Evolutionary conservation across 2,113 vertebrate genomes (phyloP).

Genomic region (Hiodon tergisus): DNA sequence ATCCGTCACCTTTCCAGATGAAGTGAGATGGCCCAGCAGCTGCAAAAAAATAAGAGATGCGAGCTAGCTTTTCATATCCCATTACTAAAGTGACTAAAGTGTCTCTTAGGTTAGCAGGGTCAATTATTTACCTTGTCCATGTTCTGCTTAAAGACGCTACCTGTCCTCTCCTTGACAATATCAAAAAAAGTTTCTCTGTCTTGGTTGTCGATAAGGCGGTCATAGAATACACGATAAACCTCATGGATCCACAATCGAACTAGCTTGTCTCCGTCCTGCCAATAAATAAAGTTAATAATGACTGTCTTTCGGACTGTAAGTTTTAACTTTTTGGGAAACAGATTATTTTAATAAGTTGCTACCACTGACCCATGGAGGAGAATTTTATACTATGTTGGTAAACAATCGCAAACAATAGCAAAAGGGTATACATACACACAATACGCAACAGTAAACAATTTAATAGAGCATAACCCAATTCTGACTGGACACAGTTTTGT

Average conservation of each 20-base stretch:
- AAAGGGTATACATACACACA: no score
- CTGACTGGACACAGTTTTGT: no score
- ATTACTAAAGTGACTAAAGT: neutral
- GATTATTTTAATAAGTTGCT: neutral
- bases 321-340: no score
- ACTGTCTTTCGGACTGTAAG: neutral
- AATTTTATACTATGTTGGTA: neutral
- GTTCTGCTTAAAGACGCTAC: slow-evolving; percentile 70
- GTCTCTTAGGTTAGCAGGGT: neutral
- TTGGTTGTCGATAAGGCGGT: slow-evolving; percentile 74
- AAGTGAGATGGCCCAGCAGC: slow-evolving; percentile 76
- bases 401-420: no score
- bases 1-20: slow-evolving; percentile 68
- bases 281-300: slow-evolving; percentile 9
- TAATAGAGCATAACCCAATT: no score
- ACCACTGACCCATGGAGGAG: neutral
- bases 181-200: slow-evolving; percentile 79
- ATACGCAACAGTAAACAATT: no score
- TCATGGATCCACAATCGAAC: slow-evolving; percentile 92
- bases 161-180: slow-evolving; percentile 74
- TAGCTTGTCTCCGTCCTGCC: slow-evolving; percentile 79
- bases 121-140: slow-evolving; percentile 71
- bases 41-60: slow-evolving; percentile 43
- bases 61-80: neutral
- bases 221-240: slow-evolving; percentile 87